Conservation (phyloP, 2,113 vertebrate species). For the Chionomys nivalis region DNA sequence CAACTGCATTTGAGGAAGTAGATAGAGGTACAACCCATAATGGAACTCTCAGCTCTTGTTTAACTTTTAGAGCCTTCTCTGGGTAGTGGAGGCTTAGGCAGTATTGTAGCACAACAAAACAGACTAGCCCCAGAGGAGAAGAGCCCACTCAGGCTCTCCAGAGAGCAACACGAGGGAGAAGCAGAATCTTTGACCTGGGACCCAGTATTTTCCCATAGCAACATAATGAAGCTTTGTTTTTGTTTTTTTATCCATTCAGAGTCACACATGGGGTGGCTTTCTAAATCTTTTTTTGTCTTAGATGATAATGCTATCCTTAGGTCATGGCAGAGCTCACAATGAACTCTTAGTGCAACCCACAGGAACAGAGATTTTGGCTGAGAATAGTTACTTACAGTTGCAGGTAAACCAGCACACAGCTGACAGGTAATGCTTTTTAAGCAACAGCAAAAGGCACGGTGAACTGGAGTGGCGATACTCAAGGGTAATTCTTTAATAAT, state of each 20-base stretch:
- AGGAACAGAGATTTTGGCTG: neutral
- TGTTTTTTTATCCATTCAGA: neutral
- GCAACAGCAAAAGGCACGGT: neutral
- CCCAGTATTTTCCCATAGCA: neutral
- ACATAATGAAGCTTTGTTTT: neutral
- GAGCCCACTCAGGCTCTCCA: neutral
- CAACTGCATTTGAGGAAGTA: constrained; percentile 18
- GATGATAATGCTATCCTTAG: neutral
- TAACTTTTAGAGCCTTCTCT: neutral
- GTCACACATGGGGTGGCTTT: neutral
- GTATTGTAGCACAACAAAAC: neutral
- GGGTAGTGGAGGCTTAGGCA: neutral
- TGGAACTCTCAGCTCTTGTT: neutral
- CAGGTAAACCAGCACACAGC: neutral
- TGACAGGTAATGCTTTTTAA: neutral
- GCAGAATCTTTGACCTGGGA: neutral
- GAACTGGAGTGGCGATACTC: neutral
- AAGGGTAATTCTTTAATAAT: neutral
- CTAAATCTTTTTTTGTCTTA: neutral
- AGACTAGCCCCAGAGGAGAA: neutral
- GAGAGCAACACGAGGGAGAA: neutral
- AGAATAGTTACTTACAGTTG: neutral
- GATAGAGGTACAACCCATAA: neutral
- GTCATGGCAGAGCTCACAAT: neutral
- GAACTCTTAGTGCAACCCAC: neutral